Evolutionary conservation across 2,113 vertebrate species (phyloP).

Genomic region (Pomatostomus ruficeps): DNA sequence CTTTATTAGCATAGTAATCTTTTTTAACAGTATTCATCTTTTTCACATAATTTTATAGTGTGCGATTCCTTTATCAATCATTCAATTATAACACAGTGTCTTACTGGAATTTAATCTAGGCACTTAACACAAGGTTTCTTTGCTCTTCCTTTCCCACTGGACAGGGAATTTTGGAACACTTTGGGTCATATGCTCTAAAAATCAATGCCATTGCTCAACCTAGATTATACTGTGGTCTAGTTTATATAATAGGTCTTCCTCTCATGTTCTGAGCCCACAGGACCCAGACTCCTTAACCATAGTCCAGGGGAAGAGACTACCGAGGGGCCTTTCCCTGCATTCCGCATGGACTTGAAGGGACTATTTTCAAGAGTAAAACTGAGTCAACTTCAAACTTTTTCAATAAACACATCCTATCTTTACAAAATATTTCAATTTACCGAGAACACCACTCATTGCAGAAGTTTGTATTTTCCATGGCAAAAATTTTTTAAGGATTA

Average conservation of each 20-base stretch:
- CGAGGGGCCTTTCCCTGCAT: neutral
- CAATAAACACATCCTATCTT: neutral
- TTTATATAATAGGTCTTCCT: neutral
- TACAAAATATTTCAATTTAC: neutral
- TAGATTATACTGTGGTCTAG: too few relatives aligned
- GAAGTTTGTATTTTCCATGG: neutral
- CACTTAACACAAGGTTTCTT: neutral
- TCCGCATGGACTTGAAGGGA: neutral
- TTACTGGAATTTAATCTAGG: neutral
- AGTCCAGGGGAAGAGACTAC: neutral
- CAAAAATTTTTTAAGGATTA: neutral
- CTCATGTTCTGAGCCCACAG: fast-evolving
- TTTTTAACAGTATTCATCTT: neutral
- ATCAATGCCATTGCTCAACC: neutral
- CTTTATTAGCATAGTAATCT: neutral
- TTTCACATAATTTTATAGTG: neutral
- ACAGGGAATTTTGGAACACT: neutral
- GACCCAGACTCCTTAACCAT: neutral
- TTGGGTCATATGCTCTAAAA: neutral
- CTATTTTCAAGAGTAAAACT: neutral
- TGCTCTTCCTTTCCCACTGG: neutral
- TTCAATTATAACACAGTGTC: neutral
- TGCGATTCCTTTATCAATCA: neutral
- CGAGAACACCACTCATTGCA: neutral
- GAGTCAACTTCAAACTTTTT: neutral